phyloP scores from a whole-genome alignment of 2,797 vertebrate species.

The Adelosebastes latens region DNA sequence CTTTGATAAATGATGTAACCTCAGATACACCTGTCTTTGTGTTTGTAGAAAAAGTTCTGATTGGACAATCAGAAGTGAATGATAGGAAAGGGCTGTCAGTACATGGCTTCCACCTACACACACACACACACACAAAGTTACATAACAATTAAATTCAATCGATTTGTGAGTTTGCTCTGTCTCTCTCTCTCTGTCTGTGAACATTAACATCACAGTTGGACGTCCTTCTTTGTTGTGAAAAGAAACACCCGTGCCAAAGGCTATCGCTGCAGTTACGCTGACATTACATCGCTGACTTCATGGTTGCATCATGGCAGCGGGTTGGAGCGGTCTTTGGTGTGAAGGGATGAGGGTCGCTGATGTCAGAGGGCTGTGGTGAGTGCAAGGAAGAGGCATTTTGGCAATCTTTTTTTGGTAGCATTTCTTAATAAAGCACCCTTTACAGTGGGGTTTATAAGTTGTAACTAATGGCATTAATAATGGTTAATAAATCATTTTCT shows the following conservation, averaged over 20 bases:
- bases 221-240: not conserved
- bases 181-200: not conserved
- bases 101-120: not conserved
- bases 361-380: not conserved
- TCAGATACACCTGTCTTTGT: not conserved
- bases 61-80: not conserved
- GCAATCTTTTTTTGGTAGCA: not conserved
- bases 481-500: not conserved
- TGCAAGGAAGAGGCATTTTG: not conserved
- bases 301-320: slow-evolving; percentile 37
- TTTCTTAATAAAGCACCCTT: not conserved
- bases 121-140: not conserved
- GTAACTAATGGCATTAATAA: not conserved
- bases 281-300: slow-evolving; percentile 39
- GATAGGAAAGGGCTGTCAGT: not conserved
- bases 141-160: slow-evolving; percentile 3
- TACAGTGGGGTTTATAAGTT: not conserved
- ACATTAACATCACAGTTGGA: slow-evolving; percentile 23
- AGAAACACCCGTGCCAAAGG: slow-evolving; percentile 14
- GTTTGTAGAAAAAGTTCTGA: not conserved
- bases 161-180: not conserved
- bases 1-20: not conserved
- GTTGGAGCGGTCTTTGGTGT: not conserved
- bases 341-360: not conserved
- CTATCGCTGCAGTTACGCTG: slow-evolving; percentile 21